phyloP scores from a whole-genome alignment of 1,140 invertebrate genomes.

The Medauroidea extradentata region DNA sequence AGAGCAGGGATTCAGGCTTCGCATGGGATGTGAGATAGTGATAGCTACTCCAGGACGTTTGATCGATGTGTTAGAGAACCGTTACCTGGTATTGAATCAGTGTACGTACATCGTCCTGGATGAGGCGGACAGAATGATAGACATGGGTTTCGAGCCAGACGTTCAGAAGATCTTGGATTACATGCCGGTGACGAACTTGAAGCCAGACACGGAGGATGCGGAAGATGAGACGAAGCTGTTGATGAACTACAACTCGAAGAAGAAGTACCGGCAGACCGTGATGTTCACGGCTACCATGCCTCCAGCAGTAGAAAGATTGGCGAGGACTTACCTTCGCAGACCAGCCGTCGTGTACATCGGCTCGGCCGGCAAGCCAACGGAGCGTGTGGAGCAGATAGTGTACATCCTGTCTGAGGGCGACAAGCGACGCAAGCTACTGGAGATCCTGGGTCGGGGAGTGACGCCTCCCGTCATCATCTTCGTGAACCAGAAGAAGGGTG shows the following conservation, averaged over 20 bases:
- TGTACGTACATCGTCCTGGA: conserved; percentile 93
- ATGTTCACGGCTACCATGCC: conserved; percentile 99
- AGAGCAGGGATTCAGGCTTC: conserved; percentile 95
- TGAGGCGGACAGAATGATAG: conserved; percentile 98
- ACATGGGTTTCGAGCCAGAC: conserved; percentile 99
- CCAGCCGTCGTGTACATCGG: conserved; percentile 99
- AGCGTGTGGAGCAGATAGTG: conserved; percentile 96
- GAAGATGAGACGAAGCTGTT: conserved; percentile 91
- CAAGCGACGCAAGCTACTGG: conserved; percentile 86
- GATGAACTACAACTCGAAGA: conserved; percentile 94
- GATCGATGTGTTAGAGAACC: conserved; percentile 97
- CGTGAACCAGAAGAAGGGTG: conserved; percentile 99
- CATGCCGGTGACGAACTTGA: conserved; percentile 97
- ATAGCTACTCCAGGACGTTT: conserved; percentile 99
- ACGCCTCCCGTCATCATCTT: conserved; percentile 99
- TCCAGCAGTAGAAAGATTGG: conserved; percentile 92
- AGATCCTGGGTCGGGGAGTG: conserved; percentile 78
- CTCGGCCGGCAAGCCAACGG: conserved; percentile 96
- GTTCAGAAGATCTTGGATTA: conserved; percentile 98
- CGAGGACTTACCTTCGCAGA: conserved; percentile 88
- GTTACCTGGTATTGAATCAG: conserved; percentile 93
- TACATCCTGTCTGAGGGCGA: conserved; percentile 92
- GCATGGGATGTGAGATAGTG: conserved; percentile 99
- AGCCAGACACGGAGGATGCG: conserved; percentile 97
- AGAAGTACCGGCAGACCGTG: conserved; percentile 96